Evolutionary conservation across 2,113 vertebrate species (phyloP).

Genomic region (Grallaria varia): DNA sequence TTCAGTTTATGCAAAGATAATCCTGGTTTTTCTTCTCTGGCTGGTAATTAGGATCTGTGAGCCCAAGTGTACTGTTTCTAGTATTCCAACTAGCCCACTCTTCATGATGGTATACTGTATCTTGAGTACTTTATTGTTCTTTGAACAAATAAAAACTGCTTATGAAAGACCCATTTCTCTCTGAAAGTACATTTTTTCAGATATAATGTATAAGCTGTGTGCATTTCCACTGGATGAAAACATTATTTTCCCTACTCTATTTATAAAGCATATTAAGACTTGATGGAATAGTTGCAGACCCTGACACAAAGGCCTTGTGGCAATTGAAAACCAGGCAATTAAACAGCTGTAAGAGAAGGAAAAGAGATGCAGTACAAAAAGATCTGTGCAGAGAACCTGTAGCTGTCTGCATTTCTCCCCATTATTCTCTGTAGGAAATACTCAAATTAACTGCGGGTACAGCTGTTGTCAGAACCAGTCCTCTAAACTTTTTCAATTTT

Average conservation of each 20-base stretch:
- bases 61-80: background rate
- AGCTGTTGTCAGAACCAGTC: background rate
- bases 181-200: background rate
- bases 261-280: background rate
- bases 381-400: background rate
- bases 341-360: background rate
- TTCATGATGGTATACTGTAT: background rate
- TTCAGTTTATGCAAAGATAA: background rate
- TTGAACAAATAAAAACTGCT: background rate
- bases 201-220: background rate
- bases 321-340: background rate
- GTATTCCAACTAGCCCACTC: background rate
- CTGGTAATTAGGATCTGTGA: background rate
- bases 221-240: background rate
- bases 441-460: background rate
- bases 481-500: background rate
- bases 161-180: background rate
- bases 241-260: background rate
- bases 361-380: background rate
- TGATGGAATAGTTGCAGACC: background rate
- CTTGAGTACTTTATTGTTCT: background rate
- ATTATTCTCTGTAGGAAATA: background rate
- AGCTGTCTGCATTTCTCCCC: background rate
- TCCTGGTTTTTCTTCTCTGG: background rate
- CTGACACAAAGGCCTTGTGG: background rate